These are phyloP conservation scores for Diorhabda sublineata DNA, from an alignment of 1,140 invertebrate genomes.

Conservation along the genomic window DNA sequence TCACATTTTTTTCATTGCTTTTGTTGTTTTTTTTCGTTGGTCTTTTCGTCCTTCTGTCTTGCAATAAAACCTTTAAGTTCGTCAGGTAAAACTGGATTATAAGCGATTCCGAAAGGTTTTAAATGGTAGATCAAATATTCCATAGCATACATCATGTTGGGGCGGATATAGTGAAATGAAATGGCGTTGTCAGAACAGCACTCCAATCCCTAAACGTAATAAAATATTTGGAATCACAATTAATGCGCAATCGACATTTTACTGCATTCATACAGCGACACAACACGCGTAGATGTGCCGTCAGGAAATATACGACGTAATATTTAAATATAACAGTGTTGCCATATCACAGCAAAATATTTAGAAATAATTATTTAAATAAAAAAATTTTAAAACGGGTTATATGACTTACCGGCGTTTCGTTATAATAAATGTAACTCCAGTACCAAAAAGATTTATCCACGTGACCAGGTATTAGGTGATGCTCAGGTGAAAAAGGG, in stretches of 20 bases:
- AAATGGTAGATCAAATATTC: slow-evolving; percentile 96
- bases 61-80: neutral
- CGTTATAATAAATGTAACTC: slow-evolving; percentile 88
- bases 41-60: neutral
- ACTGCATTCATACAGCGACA: too few species aligned
- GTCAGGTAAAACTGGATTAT: slow-evolving; percentile 12
- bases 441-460: slow-evolving; percentile 88
- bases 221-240: neutral
- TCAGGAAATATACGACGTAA: too few species aligned
- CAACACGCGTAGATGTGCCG: too few species aligned
- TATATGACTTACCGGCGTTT: slow-evolving; percentile 62
- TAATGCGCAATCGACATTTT: too few species aligned
- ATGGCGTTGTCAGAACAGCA: slow-evolving; percentile 95
- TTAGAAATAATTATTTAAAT: too few species aligned
- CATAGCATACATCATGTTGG: slow-evolving; percentile 90
- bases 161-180: slow-evolving; percentile 92
- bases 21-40: neutral
- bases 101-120: slow-evolving; percentile 74
- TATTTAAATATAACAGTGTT: too few species aligned
- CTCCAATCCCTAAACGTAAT: slow-evolving; percentile 69
- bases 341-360: too few species aligned
- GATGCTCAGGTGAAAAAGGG: slow-evolving; percentile 87
- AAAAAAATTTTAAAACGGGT: too few species aligned
- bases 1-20: neutral
- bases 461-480: slow-evolving; percentile 78